These are phyloP conservation scores for Pempheris klunzingeri DNA, from an alignment of 2,797 vertebrate species.

Conservation along the genomic window DNA sequence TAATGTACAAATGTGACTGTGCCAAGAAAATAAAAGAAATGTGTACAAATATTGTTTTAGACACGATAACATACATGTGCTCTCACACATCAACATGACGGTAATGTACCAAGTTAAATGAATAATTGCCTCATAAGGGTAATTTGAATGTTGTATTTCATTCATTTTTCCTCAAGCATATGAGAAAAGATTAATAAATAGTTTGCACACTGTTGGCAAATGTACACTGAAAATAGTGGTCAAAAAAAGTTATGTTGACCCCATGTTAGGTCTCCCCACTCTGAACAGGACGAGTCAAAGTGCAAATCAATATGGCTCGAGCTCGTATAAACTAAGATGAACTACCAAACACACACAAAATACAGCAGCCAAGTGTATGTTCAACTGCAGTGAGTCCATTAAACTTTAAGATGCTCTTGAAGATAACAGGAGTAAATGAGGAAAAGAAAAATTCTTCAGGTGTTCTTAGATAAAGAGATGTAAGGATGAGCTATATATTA, in stretches of 20 bases:
- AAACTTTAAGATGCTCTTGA: background rate
- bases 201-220: conserved; percentile 1
- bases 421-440: background rate
- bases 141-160: background rate
- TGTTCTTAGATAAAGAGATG: background rate
- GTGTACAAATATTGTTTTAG: background rate
- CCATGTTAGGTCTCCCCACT: conserved; percentile 52
- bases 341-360: background rate
- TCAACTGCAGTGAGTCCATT: background rate
- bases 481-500: background rate
- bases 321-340: background rate
- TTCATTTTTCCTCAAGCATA: background rate
- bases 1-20: background rate
- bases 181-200: conserved; percentile 6
- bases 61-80: background rate
- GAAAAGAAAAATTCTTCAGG: background rate
- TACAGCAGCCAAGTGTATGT: background rate
- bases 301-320: conserved; percentile 51
- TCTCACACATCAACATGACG: background rate
- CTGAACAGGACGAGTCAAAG: conserved; percentile 48
- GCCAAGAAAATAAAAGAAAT: background rate
- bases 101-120: background rate
- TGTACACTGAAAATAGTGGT: background rate
- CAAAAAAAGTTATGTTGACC: conserved; percentile 62
- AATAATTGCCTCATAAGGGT: background rate